These are phyloP conservation scores for Pharmacophagus antenor DNA, from an alignment of 2,888 invertebrate species.

Conservation along the genomic window DNA sequence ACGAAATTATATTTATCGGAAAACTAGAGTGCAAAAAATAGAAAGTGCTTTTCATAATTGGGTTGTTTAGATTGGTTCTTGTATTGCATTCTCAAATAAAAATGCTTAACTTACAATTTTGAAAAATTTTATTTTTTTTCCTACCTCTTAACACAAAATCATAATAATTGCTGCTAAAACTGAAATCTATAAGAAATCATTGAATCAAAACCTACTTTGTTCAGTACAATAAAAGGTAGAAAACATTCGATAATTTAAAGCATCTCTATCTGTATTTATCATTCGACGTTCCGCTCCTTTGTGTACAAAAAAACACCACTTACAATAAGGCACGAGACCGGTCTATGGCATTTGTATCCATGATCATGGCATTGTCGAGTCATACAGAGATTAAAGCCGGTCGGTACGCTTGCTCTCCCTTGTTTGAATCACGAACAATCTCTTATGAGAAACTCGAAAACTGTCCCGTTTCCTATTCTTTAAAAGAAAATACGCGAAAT, in stretches of 20 bases:
- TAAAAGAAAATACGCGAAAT: constrained; percentile 24
- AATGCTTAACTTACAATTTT: too few species aligned
- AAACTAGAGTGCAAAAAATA: too few species aligned
- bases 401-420: constrained; percentile 8
- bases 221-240: background rate
- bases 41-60: too few species aligned
- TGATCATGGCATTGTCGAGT: constrained; percentile 11
- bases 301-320: constrained; percentile 1
- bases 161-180: too few species aligned
- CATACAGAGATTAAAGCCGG: constrained; percentile 22
- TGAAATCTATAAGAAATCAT: too few species aligned
- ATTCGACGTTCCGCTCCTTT: constrained; percentile 8
- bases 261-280: background rate
- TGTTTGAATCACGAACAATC: constrained; percentile 19
- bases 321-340: constrained; percentile 15
- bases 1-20: too few species aligned
- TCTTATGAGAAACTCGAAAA: constrained; percentile 13
- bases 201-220: background rate
- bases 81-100: too few species aligned
- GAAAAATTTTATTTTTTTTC: too few species aligned
- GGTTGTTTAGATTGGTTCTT: too few species aligned
- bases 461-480: constrained; percentile 20
- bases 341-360: constrained; percentile 14
- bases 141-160: too few species aligned
- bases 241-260: background rate